phyloP scores from a whole-genome alignment of 2,888 invertebrate genomes.

The Noctua pronuba region DNA sequence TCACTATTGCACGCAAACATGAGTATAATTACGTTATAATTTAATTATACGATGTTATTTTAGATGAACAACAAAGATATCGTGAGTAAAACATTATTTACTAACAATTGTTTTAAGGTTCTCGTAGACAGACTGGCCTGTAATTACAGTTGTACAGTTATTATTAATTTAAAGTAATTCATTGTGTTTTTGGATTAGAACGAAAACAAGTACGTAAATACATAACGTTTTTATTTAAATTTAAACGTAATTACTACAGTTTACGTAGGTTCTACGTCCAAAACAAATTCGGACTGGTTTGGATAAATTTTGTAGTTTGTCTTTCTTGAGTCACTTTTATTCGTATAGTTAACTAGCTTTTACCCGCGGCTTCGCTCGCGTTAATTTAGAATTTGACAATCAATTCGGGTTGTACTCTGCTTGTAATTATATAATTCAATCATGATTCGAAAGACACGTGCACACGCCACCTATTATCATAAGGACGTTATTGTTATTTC shows the following conservation, averaged over 20 bases:
- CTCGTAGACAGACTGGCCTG: neutral
- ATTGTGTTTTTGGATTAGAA: neutral
- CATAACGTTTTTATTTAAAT: neutral
- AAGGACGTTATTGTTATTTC: too few species aligned
- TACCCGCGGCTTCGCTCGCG: too few species aligned
- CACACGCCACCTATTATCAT: too few species aligned
- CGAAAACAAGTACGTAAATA: neutral
- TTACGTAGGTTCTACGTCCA: neutral
- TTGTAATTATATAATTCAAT: too few species aligned
- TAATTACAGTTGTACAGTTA: neutral
- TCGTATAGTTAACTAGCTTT: too few species aligned
- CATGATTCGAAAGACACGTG: too few species aligned
- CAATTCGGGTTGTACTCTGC: too few species aligned
- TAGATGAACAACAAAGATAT: neutral
- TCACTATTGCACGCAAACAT: neutral
- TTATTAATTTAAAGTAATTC: neutral
- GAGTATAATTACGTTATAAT: neutral
- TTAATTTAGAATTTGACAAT: too few species aligned
- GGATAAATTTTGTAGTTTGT: neutral
- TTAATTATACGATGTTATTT: neutral
- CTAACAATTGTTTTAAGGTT: constrained; percentile 5
- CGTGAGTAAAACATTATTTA: neutral
- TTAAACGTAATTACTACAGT: too few species aligned
- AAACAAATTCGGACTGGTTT: neutral
- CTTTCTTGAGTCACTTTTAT: neutral